These are phyloP conservation scores for Sipha flava DNA, from an alignment of 1,140 invertebrate species.

Conservation along the genomic window DNA sequence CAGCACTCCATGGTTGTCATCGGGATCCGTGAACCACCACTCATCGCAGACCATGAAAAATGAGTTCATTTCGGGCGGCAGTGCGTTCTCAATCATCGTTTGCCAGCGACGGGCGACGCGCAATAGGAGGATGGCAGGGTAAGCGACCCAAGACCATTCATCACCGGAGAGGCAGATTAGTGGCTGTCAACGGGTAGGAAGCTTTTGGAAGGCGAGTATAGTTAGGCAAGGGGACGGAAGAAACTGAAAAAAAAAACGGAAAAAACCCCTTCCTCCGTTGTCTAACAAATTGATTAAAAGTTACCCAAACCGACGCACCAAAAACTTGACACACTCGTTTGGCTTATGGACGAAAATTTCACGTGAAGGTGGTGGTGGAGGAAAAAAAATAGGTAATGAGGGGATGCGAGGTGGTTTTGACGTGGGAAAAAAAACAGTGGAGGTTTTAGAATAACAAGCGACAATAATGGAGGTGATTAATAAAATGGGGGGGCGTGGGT, in stretches of 20 bases:
- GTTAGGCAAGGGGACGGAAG: neutral
- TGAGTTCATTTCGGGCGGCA: conserved; percentile 20
- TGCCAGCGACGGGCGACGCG: neutral
- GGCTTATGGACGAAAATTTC: neutral
- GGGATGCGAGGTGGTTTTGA: conserved; percentile 7
- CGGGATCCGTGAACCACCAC: neutral
- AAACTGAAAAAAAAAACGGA: too few species aligned
- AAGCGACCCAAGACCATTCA: neutral
- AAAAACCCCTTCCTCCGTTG: neutral
- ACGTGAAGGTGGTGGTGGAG: neutral
- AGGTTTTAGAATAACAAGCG: neutral
- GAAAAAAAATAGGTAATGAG: neutral
- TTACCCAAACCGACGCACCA: conserved; percentile 17
- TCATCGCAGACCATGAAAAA: conserved; percentile 4
- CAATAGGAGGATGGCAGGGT: neutral
- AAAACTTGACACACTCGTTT: conserved; percentile 19
- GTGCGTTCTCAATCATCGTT: conserved; percentile 30
- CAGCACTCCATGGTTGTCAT: conserved; percentile 10
- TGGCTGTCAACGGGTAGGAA: conserved; percentile 5
- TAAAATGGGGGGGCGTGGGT: neutral
- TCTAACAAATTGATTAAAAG: conserved; percentile 33
- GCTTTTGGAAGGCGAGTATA: conserved; percentile 3
- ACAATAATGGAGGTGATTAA: conserved; percentile 13
- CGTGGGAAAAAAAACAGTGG: neutral
- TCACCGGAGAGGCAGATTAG: conserved; percentile 26